Conservation (phyloP, 2,888 invertebrate species). For the Scaptomyza caliginosa region DNA sequence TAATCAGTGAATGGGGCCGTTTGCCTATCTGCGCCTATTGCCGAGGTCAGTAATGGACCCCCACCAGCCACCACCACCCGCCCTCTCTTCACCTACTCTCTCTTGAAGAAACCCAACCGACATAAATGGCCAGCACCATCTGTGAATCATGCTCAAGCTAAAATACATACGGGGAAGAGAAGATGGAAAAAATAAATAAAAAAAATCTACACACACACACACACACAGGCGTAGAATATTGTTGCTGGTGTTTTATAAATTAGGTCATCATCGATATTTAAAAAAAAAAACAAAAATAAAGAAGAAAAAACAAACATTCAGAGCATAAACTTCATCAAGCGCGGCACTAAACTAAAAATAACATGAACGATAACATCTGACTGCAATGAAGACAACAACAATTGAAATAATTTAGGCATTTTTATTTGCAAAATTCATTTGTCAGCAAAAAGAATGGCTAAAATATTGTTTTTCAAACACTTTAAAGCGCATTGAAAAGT, state of each 20-base stretch:
- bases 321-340: constrained; percentile 41
- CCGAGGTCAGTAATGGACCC: constrained; percentile 66
- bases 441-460: no score
- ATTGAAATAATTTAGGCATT: constrained; percentile 6
- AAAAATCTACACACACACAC: constrained; percentile 33
- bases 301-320: constrained; percentile 16
- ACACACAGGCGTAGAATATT: constrained; percentile 23
- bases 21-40: constrained; percentile 49
- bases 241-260: constrained; percentile 41
- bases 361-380: constrained; percentile 39
- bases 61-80: background rate
- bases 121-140: constrained; percentile 14
- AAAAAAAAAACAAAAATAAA: constrained; percentile 2
- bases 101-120: background rate
- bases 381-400: constrained; percentile 12
- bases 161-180: constrained; percentile 28
- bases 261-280: constrained; percentile 62
- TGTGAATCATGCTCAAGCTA: constrained; percentile 56
- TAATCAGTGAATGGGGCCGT: constrained; percentile 49
- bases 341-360: constrained; percentile 36
- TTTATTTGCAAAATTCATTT: constrained; percentile 17
- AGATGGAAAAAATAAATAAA: constrained; percentile 23
- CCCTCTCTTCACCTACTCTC: background rate
- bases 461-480: background rate
- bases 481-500: background rate